phyloP scores from a whole-genome alignment of 2,888 invertebrate species.

The Tineola bisselliella region DNA sequence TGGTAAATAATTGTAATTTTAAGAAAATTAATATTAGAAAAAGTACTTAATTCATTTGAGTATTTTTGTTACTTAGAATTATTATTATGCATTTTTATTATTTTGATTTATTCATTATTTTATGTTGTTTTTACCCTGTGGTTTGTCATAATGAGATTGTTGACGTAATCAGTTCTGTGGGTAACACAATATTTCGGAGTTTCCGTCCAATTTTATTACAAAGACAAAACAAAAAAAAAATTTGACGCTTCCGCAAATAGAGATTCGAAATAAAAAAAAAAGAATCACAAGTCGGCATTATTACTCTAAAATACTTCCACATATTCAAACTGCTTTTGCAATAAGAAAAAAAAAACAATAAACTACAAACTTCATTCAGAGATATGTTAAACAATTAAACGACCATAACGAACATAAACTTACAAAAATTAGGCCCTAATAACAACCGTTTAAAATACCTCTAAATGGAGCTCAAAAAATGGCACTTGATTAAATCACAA shows the following conservation, averaged over 20 bases:
- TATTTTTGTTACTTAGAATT: background rate
- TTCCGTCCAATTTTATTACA: background rate
- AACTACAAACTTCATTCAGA: background rate
- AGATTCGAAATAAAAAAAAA: background rate
- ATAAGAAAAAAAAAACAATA: background rate
- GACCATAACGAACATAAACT: background rate
- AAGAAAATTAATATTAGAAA: no score
- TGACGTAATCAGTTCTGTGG: constrained; percentile 5
- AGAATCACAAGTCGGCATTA: background rate
- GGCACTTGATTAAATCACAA: constrained; percentile 39
- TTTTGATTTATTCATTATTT: background rate
- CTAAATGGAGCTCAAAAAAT: constrained; percentile 18
- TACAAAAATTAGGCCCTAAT: background rate
- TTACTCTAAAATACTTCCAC: background rate
- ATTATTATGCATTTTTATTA: constrained; percentile 3
- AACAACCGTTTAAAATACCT: constrained; percentile 5
- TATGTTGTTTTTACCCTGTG: constrained; percentile 1
- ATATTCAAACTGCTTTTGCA: background rate
- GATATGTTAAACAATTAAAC: background rate
- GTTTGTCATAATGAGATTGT: background rate
- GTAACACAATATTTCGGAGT: background rate
- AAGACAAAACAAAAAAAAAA: background rate
- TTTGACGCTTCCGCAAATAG: background rate
- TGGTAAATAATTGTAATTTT: background rate
- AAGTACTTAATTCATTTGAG: no score